A percentile compares a stretch with the other conserved stretches of the same genome.
Evolutionary conservation across 37 sponge, comb jelly and placozoan genomes (phyloP).

Genomic region (Theonella swinhoei): DNA sequence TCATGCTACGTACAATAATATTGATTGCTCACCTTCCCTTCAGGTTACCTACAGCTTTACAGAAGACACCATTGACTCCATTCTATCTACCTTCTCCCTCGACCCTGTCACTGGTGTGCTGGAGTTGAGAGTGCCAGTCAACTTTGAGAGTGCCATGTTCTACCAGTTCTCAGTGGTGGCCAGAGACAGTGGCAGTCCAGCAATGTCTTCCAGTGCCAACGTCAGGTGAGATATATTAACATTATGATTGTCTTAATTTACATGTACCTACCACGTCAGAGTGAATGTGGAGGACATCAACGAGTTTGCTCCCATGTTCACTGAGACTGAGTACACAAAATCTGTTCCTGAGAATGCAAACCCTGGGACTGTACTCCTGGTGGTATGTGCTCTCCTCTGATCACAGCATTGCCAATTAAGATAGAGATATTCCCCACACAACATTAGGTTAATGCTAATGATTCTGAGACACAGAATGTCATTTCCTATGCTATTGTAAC

Average conservation of each 20-base stretch:
- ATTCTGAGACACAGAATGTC: background rate
- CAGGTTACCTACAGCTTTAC: slow-evolving; percentile 13
- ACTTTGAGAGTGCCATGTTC: slow-evolving; percentile 22
- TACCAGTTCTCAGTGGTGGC: slow-evolving; percentile 33
- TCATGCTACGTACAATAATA: background rate
- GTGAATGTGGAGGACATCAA: slow-evolving; percentile 43
- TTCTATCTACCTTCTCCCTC: background rate
- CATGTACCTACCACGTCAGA: background rate
- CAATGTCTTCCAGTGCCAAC: background rate
- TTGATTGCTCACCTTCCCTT: background rate
- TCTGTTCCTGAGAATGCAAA: slow-evolving; percentile 25
- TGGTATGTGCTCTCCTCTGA: slow-evolving; percentile 22
- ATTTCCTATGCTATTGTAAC: slow-evolving; percentile 26
- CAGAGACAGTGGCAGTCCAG: background rate
- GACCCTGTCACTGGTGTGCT: slow-evolving; percentile 12
- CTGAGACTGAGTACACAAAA: background rate
- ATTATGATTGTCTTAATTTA: background rate
- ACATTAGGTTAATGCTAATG: too few relatives aligned
- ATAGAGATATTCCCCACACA: too few relatives aligned
- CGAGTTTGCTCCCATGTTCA: slow-evolving; percentile 47
- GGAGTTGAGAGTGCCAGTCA: background rate
- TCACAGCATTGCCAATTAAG: too few relatives aligned
- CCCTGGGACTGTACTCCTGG: slow-evolving; percentile 3
- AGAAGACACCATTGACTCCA: background rate
- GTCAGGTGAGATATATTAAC: slow-evolving; percentile 13